Conservation (phyloP, 1,140 invertebrate genomes). For the Heliconius hewitsoni region DNA sequence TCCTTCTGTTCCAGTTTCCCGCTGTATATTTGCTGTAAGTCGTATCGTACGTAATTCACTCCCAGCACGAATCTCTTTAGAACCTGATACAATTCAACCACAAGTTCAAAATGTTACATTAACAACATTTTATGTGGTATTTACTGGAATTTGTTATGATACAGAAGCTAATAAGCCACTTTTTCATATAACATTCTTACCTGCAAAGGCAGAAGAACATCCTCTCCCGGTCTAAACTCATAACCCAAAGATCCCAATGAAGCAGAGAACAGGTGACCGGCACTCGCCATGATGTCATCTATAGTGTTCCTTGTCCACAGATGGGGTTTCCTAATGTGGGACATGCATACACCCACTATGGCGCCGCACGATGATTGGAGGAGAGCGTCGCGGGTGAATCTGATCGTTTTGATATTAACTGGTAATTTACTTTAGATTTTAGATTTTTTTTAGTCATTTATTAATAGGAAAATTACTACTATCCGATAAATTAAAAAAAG, state of each 20-base stretch:
- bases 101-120: too few relatives aligned
- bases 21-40: conserved; percentile 55
- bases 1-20: conserved; percentile 77
- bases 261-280: conserved; percentile 51
- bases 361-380: conserved; percentile 73
- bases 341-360: conserved; percentile 73
- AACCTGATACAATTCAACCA: conserved; percentile 46
- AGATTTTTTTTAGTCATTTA: too few relatives aligned
- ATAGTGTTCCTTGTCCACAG: conserved; percentile 79
- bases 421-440: too few relatives aligned
- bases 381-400: conserved; percentile 70
- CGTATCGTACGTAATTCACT: conserved; percentile 72
- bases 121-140: too few relatives aligned
- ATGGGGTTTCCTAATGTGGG: conserved; percentile 70
- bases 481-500: too few relatives aligned
- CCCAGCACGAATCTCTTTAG: conserved; percentile 68
- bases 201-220: conserved; percentile 69
- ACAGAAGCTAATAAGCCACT: too few relatives aligned
- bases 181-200: conserved; percentile 33
- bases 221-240: conserved; percentile 80
- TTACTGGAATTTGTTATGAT: too few relatives aligned
- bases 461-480: too few relatives aligned
- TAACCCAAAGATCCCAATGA: conserved; percentile 70
- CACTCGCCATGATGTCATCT: conserved; percentile 72
- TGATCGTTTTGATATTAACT: conserved; percentile 31